Percentiles rank a stretch among this genome's conserved stretches.
Conservation (phyloP, 2,888 invertebrate species). For the Drymonia ruficornis region DNA sequence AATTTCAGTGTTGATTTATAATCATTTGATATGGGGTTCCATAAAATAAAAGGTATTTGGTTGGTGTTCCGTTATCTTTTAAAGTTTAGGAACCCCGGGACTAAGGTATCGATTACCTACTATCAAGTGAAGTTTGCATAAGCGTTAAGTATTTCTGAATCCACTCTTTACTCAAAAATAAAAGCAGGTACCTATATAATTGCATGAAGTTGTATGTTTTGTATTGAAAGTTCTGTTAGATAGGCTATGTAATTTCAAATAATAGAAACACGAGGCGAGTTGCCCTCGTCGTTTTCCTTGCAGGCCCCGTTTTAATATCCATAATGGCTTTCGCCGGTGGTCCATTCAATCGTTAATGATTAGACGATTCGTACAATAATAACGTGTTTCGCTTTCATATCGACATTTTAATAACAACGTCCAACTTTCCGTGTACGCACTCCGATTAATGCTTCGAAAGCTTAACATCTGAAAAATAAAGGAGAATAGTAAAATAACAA, state of each 20-base stretch:
- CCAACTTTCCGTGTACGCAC: slow-evolving; percentile 46
- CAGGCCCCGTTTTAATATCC: slow-evolving; percentile 55
- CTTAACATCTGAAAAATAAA: slow-evolving; percentile 72
- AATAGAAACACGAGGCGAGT: slow-evolving; percentile 10
- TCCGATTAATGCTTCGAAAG: slow-evolving; percentile 41
- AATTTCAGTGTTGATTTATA: too few species aligned
- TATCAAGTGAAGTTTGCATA: too few species aligned
- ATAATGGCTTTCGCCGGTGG: slow-evolving; percentile 62
- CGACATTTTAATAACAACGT: slow-evolving; percentile 61
- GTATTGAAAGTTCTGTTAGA: slow-evolving; percentile 22
- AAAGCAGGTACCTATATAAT: too few species aligned
- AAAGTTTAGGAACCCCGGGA: too few species aligned
- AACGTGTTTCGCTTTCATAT: slow-evolving; percentile 59
- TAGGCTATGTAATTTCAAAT: slow-evolving; percentile 17
- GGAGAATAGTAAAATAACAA: slow-evolving; percentile 65
- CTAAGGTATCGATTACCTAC: too few species aligned
- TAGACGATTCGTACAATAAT: slow-evolving; percentile 57
- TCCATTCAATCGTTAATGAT: slow-evolving; percentile 56
- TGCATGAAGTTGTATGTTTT: background rate
- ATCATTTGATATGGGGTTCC: too few species aligned
- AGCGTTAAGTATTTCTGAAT: too few species aligned
- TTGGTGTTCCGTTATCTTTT: too few species aligned
- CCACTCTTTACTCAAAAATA: too few species aligned
- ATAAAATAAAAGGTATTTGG: too few species aligned
- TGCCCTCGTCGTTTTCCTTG: slow-evolving; percentile 33